phyloP scores from a whole-genome alignment of 1,140 invertebrate genomes.

The Bombus ignitus region DNA sequence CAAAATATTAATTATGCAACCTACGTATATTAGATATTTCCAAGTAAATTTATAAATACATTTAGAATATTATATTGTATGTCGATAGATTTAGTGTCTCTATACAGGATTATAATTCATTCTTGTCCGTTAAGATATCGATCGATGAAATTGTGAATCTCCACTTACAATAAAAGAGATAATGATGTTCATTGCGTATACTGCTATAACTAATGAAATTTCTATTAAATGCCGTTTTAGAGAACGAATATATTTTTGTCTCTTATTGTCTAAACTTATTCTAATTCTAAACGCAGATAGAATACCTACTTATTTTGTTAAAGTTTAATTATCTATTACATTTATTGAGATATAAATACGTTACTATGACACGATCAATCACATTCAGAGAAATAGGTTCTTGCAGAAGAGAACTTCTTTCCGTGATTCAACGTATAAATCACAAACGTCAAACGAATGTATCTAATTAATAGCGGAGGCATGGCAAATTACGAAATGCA shows the following conservation, averaged over 20 bases:
- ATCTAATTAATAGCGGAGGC: neutral
- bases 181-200: neutral
- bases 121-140: neutral
- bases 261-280: neutral
- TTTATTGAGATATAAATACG: neutral
- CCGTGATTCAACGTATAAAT: neutral
- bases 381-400: neutral
- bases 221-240: no score
- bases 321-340: no score
- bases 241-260: neutral
- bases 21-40: no score
- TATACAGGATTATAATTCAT: neutral
- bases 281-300: no score
- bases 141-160: neutral
- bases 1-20: no score
- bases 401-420: neutral
- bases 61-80: no score
- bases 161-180: neutral
- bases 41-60: no score
- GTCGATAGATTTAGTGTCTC: no score
- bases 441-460: neutral
- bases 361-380: neutral
- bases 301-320: no score
- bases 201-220: neutral
- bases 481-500: slow-evolving; percentile 3